phyloP scores from a whole-genome alignment of 2,888 invertebrate genomes.

The Erynnis tages region DNA sequence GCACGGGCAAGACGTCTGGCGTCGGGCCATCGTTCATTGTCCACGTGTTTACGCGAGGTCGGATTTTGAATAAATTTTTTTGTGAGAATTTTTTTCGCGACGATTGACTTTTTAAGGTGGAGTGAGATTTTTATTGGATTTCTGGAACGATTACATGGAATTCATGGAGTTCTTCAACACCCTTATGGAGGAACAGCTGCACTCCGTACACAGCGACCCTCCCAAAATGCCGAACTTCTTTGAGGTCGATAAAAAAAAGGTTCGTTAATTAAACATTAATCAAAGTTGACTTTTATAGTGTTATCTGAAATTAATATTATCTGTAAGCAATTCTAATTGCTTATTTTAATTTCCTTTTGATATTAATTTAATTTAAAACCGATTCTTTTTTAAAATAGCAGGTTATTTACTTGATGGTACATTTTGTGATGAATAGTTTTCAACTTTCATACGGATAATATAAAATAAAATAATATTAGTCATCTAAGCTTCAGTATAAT shows the following conservation, averaged over 20 bases:
- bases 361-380: too few species aligned
- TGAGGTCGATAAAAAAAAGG: slow-evolving; percentile 75
- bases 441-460: too few species aligned
- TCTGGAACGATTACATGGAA: slow-evolving; percentile 57
- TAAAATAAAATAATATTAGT: too few species aligned
- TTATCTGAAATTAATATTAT: neutral
- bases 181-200: slow-evolving; percentile 63
- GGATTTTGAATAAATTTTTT: slow-evolving; percentile 36
- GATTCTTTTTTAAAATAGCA: too few species aligned
- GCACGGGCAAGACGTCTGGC: slow-evolving; percentile 75
- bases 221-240: slow-evolving; percentile 74
- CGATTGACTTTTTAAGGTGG: slow-evolving; percentile 38
- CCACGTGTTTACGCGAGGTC: slow-evolving; percentile 65
- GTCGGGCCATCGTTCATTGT: slow-evolving; percentile 57
- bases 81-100: slow-evolving; percentile 42
- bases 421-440: too few species aligned
- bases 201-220: slow-evolving; percentile 51
- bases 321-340: too few species aligned
- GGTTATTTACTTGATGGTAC: too few species aligned
- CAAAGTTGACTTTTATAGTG: neutral
- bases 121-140: slow-evolving; percentile 45
- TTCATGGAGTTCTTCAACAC: slow-evolving; percentile 69
- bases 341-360: too few species aligned
- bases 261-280: slow-evolving; percentile 35
- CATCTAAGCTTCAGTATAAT: too few species aligned